Conservation (phyloP, 2,113 vertebrate species). For the Zeus faber region DNA sequence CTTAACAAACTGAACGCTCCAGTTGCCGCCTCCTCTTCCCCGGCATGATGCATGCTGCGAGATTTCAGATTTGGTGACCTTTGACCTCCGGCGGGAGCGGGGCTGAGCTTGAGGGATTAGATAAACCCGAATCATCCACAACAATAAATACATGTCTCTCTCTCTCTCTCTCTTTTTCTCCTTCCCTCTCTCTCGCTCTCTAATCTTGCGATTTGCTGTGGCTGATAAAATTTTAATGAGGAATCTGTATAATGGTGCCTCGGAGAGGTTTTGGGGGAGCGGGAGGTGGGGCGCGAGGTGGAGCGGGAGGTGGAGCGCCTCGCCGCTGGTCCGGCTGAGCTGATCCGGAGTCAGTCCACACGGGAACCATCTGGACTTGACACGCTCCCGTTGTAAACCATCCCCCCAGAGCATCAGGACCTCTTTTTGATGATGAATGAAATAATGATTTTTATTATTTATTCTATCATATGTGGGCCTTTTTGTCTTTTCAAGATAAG, state of each 20-base stretch:
- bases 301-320: too few species aligned
- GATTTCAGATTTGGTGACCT: slow-evolving; percentile 63
- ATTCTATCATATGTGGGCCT: too few species aligned
- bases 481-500: too few species aligned
- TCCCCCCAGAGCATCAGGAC: too few species aligned
- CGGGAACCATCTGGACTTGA: too few species aligned
- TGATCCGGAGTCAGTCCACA: too few species aligned
- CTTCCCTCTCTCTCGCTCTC: slow-evolving; percentile 28
- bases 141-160: slow-evolving; percentile 61
- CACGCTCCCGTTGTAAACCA: too few species aligned
- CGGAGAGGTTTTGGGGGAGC: slow-evolving; percentile 58
- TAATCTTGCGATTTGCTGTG: slow-evolving; percentile 74
- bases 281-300: slow-evolving; percentile 26
- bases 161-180: too few species aligned
- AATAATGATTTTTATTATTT: too few species aligned
- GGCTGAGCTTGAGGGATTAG: slow-evolving; percentile 55
- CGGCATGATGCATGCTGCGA: slow-evolving; percentile 31
- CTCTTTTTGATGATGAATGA: too few species aligned
- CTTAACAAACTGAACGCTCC: slow-evolving; percentile 28
- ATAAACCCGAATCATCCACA: slow-evolving; percentile 68
- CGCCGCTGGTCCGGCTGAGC: too few species aligned
- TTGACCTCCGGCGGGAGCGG: slow-evolving; percentile 53
- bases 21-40: slow-evolving; percentile 25
- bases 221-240: slow-evolving; percentile 76
- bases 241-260: slow-evolving; percentile 67